Base-by-base conservation (phyloP, 2,888 invertebrate genomes). In the Tinea pellionella region DNA sequence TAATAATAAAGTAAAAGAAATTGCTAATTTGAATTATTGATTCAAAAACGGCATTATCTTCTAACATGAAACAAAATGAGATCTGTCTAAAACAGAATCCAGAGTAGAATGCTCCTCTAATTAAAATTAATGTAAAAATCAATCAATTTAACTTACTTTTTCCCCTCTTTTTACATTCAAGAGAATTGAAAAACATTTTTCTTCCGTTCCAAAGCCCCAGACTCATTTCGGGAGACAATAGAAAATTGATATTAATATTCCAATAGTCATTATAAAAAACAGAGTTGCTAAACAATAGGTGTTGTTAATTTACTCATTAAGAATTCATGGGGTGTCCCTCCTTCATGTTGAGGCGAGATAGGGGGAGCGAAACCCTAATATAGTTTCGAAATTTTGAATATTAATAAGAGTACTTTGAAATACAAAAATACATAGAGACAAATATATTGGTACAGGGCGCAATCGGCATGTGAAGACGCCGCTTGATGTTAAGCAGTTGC, bases 251-350 rank as follows among this genome's bases (percentile, higher is more conserved):
- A 86, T 87, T 86, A 86, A 86, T 85, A 85, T 85, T 85, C 77
- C 71, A 70, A 77, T 77, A 75, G 55, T 61, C 51, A 61, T 19
- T 59, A 74, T 78, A 86, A 85, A 86, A 85, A 83, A 77, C 78
- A 69, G 24, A 9, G n/a, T 43, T 42, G 9, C 75, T 73, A 78
- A 79, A 87, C 87, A 87, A 87, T 87, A 83, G 86, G 79, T 84
- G 80, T 76, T 82, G 83, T 87, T 87, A 87, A 87, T 87, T 85
- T 79, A 74, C 78, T 87, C 84, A 83, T 85, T 87, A 85, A 72
- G 74, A 69, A 86, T 86, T 84, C 85, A 81, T 79, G 76, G 86
- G 82, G 83, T 70, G 78, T 71, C 42, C 29, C 58, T 29, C 24
- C 59, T 47, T 24, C 29, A 24, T 18, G 11, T 18, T 18, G 12